Percentiles rank a stretch among this genome's conserved stretches.
These are phyloP conservation scores for Pseudochaenichthys georgianus DNA, from an alignment of 2,797 vertebrate genomes.

Conservation along the genomic window DNA sequence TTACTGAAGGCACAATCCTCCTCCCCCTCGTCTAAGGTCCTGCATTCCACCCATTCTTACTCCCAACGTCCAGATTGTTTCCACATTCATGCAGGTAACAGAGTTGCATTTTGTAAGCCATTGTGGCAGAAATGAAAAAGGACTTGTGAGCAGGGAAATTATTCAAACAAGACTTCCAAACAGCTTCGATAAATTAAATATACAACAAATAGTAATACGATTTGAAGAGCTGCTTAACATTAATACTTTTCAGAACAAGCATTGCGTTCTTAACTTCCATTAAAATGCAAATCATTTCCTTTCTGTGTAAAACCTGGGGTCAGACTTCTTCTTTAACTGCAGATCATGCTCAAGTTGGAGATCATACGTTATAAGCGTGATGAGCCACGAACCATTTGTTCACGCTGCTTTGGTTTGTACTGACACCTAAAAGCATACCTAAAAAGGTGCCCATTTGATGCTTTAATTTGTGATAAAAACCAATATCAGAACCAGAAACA, in stretches of 20 bases:
- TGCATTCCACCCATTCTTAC: constrained; percentile 79
- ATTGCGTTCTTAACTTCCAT: background rate
- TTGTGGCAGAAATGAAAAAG: background rate
- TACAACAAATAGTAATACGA: background rate
- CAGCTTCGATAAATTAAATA: background rate
- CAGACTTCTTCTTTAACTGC: constrained; percentile 1
- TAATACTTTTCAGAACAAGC: background rate
- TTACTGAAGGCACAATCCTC: constrained; percentile 53
- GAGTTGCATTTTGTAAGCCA: constrained; percentile 13
- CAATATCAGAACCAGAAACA: too few relatives aligned
- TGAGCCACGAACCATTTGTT: background rate
- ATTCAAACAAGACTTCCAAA: background rate
- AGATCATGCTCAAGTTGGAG: background rate
- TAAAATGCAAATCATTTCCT: background rate
- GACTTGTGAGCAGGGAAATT: background rate
- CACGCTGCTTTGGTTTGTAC: background rate
- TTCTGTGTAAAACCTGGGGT: background rate
- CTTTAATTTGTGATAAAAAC: too few relatives aligned
- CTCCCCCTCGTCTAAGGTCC: constrained; percentile 60
- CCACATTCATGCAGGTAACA: constrained; percentile 67
- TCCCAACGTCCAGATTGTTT: constrained; percentile 57
- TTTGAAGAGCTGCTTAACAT: background rate
- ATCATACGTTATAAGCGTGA: background rate
- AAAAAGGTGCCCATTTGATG: too few relatives aligned
- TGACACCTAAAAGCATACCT: background rate